Base-by-base conservation (phyloP, 2,797 vertebrate species). In the Mormyrus hasselquistii region DNA sequence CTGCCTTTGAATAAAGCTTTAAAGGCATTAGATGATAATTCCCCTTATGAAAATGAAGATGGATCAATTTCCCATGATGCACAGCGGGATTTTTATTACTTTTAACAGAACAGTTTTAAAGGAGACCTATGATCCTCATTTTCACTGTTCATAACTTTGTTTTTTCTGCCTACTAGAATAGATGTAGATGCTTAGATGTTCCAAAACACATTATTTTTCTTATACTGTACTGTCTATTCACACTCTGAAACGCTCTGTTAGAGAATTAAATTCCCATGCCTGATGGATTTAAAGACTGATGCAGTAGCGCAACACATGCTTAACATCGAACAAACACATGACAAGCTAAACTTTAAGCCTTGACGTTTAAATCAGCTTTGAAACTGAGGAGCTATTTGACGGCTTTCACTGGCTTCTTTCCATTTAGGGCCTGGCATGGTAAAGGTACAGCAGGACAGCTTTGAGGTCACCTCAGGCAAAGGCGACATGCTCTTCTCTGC, bases 401-500 rank as follows among this genome's bases (percentile, higher is more conserved):
- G 9, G 76, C 76, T 82, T 34, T 59, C 83, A 5, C 53, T 47
- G 69, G 3, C 41, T 12, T 69, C 25, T 12, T 34, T 29, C 44
- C 90, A 91, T 95, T 87, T 94, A 99, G 98, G 97, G 95, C 96
- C 97, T 90, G 93, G 94, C 89, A 95, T 97, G 93, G 96, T 96
- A 82, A 94, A 97, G 91, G 96, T 96, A 89, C 96, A 97, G 1
- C 91, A 94, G 91, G 96, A 92, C 29, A 94, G 96, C 87, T 96
- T 99, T 92, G 95, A 97, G 91, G 95, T 99, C 92, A 96, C 92
- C 91, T 98, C 97, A 89, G 93, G 94, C 90, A 93, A 93, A 0
- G 95, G 95, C 91, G 96, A 96, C 90, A 96, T 96, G 91, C 95
- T 99, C 90, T 99, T 99, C 91, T 97, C 96, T 5, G 97, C 97